Percentiles rank a stretch among this genome's conserved stretches.
Evolutionary conservation across 2,113 vertebrate genomes (phyloP).

Genomic region (Zapornia atra): DNA sequence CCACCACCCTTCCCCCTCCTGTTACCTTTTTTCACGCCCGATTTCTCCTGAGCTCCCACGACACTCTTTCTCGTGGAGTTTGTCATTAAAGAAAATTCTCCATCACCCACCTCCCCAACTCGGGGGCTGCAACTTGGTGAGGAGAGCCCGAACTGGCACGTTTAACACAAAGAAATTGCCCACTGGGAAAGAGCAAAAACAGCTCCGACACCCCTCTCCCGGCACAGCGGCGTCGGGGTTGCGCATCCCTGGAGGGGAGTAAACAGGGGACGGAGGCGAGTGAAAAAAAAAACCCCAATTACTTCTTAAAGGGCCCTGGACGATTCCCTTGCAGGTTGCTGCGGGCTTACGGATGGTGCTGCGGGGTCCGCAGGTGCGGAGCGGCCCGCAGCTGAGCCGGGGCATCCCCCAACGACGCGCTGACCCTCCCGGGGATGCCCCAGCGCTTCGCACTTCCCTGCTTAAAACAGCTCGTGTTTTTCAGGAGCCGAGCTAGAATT

Average conservation of each 20-base stretch:
- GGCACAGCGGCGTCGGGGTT: no score
- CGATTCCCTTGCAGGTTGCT: background rate
- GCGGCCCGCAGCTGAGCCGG: background rate
- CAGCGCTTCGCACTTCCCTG: accelerated
- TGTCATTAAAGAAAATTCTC: background rate
- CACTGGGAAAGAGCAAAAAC: no score
- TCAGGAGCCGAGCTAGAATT: background rate
- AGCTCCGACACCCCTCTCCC: no score
- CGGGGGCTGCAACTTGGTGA: accelerated
- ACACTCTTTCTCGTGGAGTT: background rate
- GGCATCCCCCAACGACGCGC: background rate
- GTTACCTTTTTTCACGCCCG: accelerated
- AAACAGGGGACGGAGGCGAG: background rate
- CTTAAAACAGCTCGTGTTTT: background rate
- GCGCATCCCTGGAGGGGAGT: no score
- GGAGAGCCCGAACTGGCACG: no score
- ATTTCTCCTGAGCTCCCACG: accelerated
- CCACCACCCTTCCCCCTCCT: accelerated
- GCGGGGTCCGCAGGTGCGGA: no score
- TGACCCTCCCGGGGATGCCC: background rate
- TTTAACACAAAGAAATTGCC: background rate
- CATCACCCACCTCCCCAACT: accelerated
- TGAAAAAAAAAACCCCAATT: background rate
- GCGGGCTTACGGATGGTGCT: background rate
- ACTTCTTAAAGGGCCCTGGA: background rate